Percentiles rank a stretch among this genome's conserved stretches.
Conservation (phyloP, 2,113 vertebrate species). For the Microtus oregoni region DNA sequence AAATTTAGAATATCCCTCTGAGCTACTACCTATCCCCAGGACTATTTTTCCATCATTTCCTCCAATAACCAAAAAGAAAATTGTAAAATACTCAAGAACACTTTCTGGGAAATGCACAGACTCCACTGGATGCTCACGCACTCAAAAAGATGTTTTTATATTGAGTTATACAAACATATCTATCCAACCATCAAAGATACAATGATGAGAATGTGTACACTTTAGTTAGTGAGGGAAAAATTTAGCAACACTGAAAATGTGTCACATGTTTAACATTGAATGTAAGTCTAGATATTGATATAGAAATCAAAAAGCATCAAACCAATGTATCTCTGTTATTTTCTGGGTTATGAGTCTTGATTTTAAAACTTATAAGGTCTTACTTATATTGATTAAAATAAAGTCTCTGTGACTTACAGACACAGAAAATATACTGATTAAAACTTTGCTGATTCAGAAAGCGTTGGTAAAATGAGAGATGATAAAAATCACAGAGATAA, state of each 20-base stretch:
- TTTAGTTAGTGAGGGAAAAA: conserved; percentile 15
- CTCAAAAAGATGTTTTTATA: neutral
- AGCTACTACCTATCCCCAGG: conserved; percentile 12
- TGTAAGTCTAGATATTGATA: neutral
- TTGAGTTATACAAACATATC: conserved; percentile 35
- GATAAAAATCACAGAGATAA: neutral
- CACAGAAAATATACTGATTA: neutral
- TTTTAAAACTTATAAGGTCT: neutral
- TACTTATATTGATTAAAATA: neutral
- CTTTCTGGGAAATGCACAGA: no score
- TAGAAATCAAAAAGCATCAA: conserved; percentile 9
- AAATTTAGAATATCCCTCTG: conserved; percentile 52
- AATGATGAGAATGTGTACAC: conserved; percentile 1
- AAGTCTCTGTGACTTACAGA: neutral
- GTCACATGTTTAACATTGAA: conserved; percentile 13
- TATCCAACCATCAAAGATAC: neutral
- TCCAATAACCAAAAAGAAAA: neutral
- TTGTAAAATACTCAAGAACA: no score
- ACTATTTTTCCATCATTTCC: conserved; percentile 7
- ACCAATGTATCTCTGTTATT: neutral
- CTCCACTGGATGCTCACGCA: no score
- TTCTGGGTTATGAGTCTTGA: neutral
- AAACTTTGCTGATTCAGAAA: conserved; percentile 18
- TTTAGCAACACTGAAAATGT: neutral
- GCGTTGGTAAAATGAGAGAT: conserved; percentile 38